Base-by-base conservation (phyloP, 2,797 vertebrate species). In the Helostoma temminkii region DNA sequence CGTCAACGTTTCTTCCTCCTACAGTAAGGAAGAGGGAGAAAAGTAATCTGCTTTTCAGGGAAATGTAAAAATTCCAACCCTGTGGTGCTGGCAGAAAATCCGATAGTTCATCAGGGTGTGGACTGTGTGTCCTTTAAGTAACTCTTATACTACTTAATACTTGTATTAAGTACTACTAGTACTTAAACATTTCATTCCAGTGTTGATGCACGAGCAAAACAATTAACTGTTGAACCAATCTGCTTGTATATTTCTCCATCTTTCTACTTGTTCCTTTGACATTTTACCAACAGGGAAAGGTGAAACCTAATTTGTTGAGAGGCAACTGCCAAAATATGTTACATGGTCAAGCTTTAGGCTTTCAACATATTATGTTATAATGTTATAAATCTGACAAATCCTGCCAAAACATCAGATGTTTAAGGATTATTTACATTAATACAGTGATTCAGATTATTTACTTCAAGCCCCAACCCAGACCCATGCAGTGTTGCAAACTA, bases 131-230 rank as follows among this genome's bases (percentile, higher is more conserved):
- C 53, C 48, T 12, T 34, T 1, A 34, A 34, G 10, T 34, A 34
- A 34, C 32, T 52, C 9, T 21, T 46, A 28, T 16, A 25, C 49
- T 47, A 47, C 74, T n/a, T n/a, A n/a, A n/a, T n/a, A n/a, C n/a
- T n/a, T n/a, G n/a, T n/a, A n/a, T n/a, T 25, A 73, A 67, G 25
- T 47, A 76, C n/a, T n/a, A 63, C 43, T 74, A 55, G 58, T 52
- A 71, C 59, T 34, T 28, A 50, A 16, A 50, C 24, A 26, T 48
- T 26, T 30, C 1, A 19, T 30, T 30, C 10, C 28, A 11, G 12
- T 12, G 4, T 28, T 21, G 28, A 49, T 18, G 9, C 2, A 26
- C 16, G 16, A 16, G 25, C n/a, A 10, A 49, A 49, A 28, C 25
- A 49, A n/a, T 1, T 24, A 22, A 22, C 15, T 41, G 37, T 41